Percentiles rank a stretch among this genome's conserved stretches.
phyloP scores from a whole-genome alignment of 2,888 invertebrate genomes.

The Acutogordius australiensis region DNA sequence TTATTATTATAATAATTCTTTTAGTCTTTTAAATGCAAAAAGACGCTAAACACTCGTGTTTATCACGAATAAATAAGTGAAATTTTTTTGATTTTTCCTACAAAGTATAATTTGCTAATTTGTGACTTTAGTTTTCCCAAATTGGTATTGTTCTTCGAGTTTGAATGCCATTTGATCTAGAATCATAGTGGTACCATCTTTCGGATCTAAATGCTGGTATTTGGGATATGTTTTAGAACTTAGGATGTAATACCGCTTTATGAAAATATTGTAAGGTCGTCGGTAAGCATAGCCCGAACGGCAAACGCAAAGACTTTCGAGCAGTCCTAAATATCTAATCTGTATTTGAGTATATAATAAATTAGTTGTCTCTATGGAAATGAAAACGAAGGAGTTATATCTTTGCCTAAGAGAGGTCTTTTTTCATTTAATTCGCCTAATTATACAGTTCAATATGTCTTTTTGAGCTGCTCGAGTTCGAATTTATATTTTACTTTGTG shows the following conservation, averaged over 20 bases:
- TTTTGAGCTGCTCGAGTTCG: no score
- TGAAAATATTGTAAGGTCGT: constrained; percentile 32
- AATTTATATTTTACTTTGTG: no score
- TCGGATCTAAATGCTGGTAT: neutral
- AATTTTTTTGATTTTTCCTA: no score
- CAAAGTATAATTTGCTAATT: no score
- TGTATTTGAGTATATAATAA: no score
- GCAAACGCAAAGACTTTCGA: constrained; percentile 37
- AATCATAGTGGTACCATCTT: neutral
- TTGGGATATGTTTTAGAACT: constrained; percentile 3
- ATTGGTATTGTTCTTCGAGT: constrained; percentile 31
- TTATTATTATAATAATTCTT: neutral
- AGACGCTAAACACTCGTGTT: no score
- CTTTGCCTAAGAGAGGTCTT: no score
- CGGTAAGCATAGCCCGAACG: constrained; percentile 39
- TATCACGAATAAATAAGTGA: no score
- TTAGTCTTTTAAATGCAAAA: neutral
- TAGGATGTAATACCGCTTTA: constrained; percentile 25
- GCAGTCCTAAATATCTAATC: constrained; percentile 32
- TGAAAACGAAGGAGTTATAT: no score
- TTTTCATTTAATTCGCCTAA: no score
- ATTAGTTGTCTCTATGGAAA: no score
- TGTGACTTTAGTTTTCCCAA: constrained; percentile 35
- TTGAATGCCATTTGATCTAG: neutral
- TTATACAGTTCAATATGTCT: no score